phyloP scores from a whole-genome alignment of 2,888 invertebrate genomes.

The Machimus rusticus region DNA sequence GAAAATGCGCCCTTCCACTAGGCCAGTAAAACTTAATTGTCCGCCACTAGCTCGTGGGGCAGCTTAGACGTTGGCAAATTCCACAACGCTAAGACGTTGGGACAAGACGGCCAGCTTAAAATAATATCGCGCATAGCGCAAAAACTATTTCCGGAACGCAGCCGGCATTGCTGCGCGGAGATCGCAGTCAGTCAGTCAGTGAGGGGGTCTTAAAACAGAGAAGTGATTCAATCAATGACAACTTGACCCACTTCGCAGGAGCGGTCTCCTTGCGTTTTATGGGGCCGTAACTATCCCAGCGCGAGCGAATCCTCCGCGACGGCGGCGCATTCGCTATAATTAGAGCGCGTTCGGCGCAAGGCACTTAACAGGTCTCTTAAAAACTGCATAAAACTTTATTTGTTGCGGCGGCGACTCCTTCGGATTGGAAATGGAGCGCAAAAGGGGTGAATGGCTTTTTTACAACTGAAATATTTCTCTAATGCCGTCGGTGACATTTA shows the following conservation, averaged over 20 bases:
- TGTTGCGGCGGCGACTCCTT: not conserved
- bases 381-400: slow-evolving; percentile 16
- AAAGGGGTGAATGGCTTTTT: not conserved
- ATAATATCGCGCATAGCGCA: slow-evolving; percentile 9
- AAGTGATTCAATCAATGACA: slow-evolving; percentile 32
- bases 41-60: not conserved
- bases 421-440: not conserved
- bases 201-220: slow-evolving; percentile 40
- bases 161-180: not conserved
- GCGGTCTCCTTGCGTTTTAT: slow-evolving; percentile 29
- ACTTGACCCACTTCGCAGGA: slow-evolving; percentile 35
- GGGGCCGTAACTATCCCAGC: not conserved
- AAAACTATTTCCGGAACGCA: slow-evolving; percentile 36
- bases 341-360: not conserved
- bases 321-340: not conserved
- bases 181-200: slow-evolving; percentile 44
- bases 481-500: not conserved
- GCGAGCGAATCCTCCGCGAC: not conserved
- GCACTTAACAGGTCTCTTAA: not conserved
- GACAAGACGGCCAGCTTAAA: slow-evolving; percentile 2
- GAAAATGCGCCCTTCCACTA: slow-evolving; percentile 7
- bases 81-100: not conserved
- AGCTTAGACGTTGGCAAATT: not conserved
- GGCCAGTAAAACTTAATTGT: not conserved
- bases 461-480: not conserved